A percentile compares a stretch with the other conserved stretches of the same genome.
Conservation (phyloP, 2,888 invertebrate genomes). For the Dryadula phaetusa region DNA sequence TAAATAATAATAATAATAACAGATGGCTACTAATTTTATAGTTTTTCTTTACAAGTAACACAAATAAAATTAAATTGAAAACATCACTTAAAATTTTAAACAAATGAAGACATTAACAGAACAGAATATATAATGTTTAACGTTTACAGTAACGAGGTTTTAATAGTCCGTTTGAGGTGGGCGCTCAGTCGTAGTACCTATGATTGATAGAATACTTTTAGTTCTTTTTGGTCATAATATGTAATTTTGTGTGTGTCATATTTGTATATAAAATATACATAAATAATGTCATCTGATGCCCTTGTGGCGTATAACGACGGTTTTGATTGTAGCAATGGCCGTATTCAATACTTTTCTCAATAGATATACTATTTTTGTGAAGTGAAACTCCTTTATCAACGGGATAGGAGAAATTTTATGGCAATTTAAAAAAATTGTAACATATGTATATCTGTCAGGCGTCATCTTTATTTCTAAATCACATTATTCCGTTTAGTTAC, state of each 20-base stretch:
- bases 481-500: too few relatives aligned
- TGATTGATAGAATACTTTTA: constrained; percentile 10
- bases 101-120: constrained; percentile 18
- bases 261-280: background rate
- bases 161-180: constrained; percentile 12
- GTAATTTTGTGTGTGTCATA: background rate
- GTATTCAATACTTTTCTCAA: too few relatives aligned
- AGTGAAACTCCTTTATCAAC: too few relatives aligned
- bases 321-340: too few relatives aligned
- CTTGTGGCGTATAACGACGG: background rate
- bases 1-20: too few relatives aligned
- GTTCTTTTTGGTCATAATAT: constrained; percentile 1
- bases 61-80: background rate
- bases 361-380: too few relatives aligned
- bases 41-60: background rate
- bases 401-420: too few relatives aligned
- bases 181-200: constrained; percentile 6
- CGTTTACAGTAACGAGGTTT: constrained; percentile 17
- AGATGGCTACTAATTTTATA: background rate
- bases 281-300: background rate
- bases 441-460: too few relatives aligned
- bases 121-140: background rate
- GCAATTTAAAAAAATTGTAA: too few relatives aligned
- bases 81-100: background rate
- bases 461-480: too few relatives aligned